Conservation (phyloP, 2,797 vertebrate genomes). For the Silurus lanzhouensis region DNA sequence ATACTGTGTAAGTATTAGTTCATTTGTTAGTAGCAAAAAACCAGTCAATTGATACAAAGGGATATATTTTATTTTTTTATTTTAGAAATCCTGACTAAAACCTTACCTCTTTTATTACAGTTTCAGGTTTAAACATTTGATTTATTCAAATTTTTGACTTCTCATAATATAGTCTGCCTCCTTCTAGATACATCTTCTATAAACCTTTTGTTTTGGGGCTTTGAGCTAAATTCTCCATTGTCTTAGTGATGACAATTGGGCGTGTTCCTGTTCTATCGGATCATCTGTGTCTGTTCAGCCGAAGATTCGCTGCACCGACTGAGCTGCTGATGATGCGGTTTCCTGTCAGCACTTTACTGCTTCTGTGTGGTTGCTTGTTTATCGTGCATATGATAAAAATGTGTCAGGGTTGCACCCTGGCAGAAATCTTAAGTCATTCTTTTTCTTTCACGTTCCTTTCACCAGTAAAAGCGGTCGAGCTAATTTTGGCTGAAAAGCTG, state of each 20-base stretch:
- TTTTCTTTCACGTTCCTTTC: slow-evolving; percentile 7
- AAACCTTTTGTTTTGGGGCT: not conserved
- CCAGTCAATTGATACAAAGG: no score
- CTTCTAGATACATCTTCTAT: not conserved
- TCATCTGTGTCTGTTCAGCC: slow-evolving; percentile 23
- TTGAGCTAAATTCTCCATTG: slow-evolving; percentile 2
- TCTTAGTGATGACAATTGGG: not conserved
- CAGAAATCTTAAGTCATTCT: slow-evolving; percentile 26
- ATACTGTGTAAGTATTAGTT: no score
- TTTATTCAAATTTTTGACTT: not conserved
- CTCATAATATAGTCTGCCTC: not conserved
- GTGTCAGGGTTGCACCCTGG: slow-evolving; percentile 15
- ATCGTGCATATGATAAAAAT: slow-evolving; percentile 14
- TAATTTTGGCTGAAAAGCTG: not conserved
- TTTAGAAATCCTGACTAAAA: no score
- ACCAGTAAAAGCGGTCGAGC: not conserved
- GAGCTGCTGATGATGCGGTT: slow-evolving; percentile 35
- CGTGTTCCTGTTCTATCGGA: not conserved
- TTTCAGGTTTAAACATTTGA: not conserved
- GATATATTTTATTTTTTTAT: no score
- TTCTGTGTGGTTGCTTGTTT: slow-evolving; percentile 30
- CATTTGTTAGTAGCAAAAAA: no score
- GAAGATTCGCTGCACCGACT: slow-evolving; percentile 33
- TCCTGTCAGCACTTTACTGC: slow-evolving; percentile 37
- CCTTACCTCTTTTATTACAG: not conserved